These are phyloP conservation scores for Ophiodon elongatus DNA, from an alignment of 2,113 vertebrate genomes.

Conservation along the genomic window DNA sequence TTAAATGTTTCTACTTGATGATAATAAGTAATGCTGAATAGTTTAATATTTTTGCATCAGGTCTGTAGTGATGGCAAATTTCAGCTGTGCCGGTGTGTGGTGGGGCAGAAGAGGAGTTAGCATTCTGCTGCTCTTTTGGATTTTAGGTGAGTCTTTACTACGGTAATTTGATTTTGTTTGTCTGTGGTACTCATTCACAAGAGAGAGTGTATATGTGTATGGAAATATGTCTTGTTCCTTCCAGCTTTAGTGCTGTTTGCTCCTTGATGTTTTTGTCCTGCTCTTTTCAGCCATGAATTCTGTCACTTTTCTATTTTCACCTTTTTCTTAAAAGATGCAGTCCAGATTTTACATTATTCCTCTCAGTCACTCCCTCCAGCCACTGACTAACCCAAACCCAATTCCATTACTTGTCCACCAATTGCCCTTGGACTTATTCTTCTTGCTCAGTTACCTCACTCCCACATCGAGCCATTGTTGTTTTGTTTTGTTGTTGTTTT, in stretches of 20 bases:
- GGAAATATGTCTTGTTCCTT: neutral
- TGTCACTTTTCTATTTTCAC: neutral
- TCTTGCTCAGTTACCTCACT: neutral
- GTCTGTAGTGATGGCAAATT: conserved; percentile 42
- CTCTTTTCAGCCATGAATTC: neutral
- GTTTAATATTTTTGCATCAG: conserved; percentile 19
- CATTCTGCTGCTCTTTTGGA: conserved; percentile 47
- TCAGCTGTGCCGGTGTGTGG: conserved; percentile 14
- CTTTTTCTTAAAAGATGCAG: neutral
- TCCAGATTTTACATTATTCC: neutral
- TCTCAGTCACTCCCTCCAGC: too few relatives aligned
- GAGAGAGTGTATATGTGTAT: neutral
- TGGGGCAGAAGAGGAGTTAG: conserved; percentile 1
- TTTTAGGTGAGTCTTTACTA: conserved; percentile 57
- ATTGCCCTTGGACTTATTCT: neutral
- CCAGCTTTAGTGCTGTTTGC: neutral
- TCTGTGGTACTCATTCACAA: neutral
- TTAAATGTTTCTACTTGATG: neutral
- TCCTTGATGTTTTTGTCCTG: neutral
- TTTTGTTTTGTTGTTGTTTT: neutral
- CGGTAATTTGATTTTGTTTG: neutral
- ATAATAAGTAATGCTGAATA: neutral
- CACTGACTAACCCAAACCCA: neutral
- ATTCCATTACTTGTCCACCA: neutral
- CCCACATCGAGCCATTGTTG: neutral